phyloP scores from a whole-genome alignment of 2,797 vertebrate genomes.

The Chiroxiphia lanceolata region DNA sequence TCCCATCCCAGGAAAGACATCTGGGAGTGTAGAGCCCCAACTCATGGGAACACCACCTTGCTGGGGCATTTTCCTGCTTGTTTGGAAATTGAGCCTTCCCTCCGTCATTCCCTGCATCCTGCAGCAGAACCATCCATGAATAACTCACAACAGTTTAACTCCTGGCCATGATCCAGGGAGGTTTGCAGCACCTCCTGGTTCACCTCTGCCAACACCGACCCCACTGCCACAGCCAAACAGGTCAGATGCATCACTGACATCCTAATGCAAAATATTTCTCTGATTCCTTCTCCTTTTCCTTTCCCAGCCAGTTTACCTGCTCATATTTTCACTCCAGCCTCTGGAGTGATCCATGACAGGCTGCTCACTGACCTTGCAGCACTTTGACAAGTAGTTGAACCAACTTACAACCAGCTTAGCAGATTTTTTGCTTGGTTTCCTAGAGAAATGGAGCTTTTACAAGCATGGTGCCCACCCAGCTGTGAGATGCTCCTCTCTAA shows the following conservation, averaged over 20 bases:
- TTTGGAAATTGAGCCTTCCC: neutral
- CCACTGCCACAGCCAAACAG: neutral
- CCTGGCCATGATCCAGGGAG: neutral
- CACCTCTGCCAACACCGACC: neutral
- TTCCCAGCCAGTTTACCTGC: neutral
- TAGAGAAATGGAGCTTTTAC: constrained; percentile 18
- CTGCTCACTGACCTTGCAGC: neutral
- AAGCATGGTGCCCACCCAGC: neutral
- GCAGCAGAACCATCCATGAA: rapidly evolving
- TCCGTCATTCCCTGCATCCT: neutral
- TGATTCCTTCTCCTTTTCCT: neutral
- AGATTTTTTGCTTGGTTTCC: constrained; percentile 46
- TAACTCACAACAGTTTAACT: neutral
- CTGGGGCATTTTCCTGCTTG: neutral
- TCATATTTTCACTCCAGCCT: neutral
- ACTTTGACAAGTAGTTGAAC: neutral
- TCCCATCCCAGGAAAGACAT: neutral
- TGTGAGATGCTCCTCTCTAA: neutral
- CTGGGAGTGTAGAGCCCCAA: neutral
- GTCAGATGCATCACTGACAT: neutral
- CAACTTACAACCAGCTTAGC: neutral
- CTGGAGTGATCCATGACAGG: neutral
- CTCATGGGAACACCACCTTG: rapidly evolving
- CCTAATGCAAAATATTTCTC: neutral
- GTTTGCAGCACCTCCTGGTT: neutral